These are phyloP conservation scores for Spinus pinus DNA, from an alignment of 2,797 vertebrate species.

Conservation along the genomic window DNA sequence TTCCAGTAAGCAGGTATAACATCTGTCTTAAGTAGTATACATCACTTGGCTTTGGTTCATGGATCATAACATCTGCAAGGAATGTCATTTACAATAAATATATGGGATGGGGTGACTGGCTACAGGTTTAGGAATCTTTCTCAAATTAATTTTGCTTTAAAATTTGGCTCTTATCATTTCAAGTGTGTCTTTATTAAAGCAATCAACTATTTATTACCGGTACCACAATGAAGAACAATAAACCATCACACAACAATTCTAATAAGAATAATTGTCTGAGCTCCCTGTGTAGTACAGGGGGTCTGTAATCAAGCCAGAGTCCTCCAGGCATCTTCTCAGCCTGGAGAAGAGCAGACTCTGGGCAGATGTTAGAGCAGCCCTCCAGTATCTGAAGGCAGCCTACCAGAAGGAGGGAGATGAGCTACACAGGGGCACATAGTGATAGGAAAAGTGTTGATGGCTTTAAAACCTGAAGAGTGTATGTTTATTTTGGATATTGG, in stretches of 20 bases:
- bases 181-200: background rate
- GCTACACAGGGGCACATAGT: background rate
- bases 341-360: background rate
- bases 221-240: background rate
- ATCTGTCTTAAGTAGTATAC: background rate
- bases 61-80: conserved; percentile 2
- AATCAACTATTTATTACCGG: background rate
- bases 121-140: background rate
- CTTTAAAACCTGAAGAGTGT: background rate
- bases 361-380: background rate
- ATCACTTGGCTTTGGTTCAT: conserved; percentile 26
- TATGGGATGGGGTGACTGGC: background rate
- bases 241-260: background rate
- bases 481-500: background rate
- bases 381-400: background rate
- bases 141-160: background rate
- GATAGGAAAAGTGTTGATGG: background rate
- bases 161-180: background rate
- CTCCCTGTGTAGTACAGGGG: too few relatives aligned
- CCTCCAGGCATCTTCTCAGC: background rate
- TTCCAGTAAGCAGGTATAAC: conserved; percentile 13
- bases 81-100: conserved; percentile 23
- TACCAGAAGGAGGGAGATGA: background rate
- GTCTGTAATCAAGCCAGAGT: background rate
- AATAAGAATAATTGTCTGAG: background rate